phyloP scores from a whole-genome alignment of 2,113 vertebrate species.

The Pristiophorus japonicus region DNA sequence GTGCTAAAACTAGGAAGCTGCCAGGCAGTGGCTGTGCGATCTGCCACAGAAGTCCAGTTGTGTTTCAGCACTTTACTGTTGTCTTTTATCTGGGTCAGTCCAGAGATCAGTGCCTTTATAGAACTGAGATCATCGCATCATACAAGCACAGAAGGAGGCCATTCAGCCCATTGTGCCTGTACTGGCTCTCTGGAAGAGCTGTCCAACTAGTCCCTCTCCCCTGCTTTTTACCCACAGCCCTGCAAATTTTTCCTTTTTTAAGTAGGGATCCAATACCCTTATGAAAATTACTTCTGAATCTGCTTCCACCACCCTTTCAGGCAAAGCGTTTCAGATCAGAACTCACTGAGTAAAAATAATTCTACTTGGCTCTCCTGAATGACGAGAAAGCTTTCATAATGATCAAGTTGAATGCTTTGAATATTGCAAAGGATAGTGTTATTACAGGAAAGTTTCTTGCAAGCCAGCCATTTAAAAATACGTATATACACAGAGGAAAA shows the following conservation, averaged over 20 bases:
- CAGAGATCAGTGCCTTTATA: not conserved
- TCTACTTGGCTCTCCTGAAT: not conserved
- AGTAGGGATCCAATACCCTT: not conserved
- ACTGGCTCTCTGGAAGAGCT: not conserved
- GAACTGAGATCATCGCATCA: not conserved
- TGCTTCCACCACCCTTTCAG: not conserved
- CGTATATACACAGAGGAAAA: not conserved
- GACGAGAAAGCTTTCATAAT: not conserved
- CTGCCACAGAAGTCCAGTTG: not conserved
- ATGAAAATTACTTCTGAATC: not conserved
- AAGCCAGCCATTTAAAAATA: not conserved
- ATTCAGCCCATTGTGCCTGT: not conserved
- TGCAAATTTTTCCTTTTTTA: not conserved
- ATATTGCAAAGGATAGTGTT: not conserved
- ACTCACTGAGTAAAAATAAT: not conserved
- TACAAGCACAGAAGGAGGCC: not conserved
- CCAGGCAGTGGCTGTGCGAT: not conserved
- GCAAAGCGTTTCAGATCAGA: not conserved
- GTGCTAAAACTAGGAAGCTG: not conserved
- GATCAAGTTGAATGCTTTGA: too few relatives aligned
- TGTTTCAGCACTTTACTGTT: not conserved
- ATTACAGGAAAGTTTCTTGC: not conserved
- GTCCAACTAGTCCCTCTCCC: not conserved
- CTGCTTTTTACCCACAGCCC: not conserved
- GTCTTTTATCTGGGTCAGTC: not conserved